Conservation (phyloP, 2,888 invertebrate species). For the Cylloceria caligata region DNA sequence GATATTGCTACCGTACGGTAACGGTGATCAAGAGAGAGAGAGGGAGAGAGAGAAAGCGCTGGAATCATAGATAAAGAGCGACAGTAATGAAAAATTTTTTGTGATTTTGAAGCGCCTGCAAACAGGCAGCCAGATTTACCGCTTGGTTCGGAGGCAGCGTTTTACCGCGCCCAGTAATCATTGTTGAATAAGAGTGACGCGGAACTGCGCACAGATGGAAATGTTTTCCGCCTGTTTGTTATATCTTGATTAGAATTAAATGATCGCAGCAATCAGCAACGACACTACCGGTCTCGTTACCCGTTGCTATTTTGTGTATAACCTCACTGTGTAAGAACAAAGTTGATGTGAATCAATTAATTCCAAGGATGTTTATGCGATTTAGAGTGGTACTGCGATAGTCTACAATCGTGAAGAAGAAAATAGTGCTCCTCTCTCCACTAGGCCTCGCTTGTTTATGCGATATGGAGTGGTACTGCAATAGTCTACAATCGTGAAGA, state of each 20-base stretch:
- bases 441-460: too few species aligned
- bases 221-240: background rate
- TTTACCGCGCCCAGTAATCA: background rate
- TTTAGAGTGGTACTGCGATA: too few species aligned
- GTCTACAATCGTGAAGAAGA: too few species aligned
- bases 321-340: background rate
- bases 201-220: background rate
- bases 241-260: background rate
- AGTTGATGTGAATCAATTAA: background rate
- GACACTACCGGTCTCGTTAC: background rate
- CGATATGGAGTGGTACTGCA: too few species aligned
- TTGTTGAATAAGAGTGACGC: background rate
- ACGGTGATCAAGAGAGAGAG: background rate
- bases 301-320: background rate
- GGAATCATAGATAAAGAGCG: too few species aligned
- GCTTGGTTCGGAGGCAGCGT: background rate
- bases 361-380: too few species aligned
- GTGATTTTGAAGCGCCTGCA: slow-evolving; percentile 12
- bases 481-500: too few species aligned
- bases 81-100: background rate
- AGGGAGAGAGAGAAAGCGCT: background rate
- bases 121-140: slow-evolving; percentile 24
- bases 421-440: too few species aligned
- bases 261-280: background rate
- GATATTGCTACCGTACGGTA: background rate